Base-by-base conservation (phyloP, 2,797 vertebrate genomes). In the Protosalanx chinensis region DNA sequence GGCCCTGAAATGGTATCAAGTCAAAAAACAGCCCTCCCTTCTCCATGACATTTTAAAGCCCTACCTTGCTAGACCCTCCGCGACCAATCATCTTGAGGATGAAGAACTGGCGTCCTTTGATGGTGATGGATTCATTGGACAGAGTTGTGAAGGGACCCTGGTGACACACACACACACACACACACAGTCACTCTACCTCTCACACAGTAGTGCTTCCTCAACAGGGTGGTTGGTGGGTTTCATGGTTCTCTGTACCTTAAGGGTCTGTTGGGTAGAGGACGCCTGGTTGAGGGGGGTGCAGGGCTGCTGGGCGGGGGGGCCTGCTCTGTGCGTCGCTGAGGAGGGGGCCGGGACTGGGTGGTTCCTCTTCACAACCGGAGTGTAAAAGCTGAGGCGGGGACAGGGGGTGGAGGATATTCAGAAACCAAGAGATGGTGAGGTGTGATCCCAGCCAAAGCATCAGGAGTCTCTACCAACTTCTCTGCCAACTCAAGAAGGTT, bases 11-110 rank as follows among this genome's bases (percentile, higher is more conserved):
- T 16, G 51, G 13, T 27, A 27, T 60, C 12, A 60, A 0, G 20
- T 59, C 10, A 29, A 27, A 27, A 60, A 60, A 7, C 23, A 61
- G 4, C 13, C 23, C 23, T 27, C 6, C 27, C 27, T 5, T 29
- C 23, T 61, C 13, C 12, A 16, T 29, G 1, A 60, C 29, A 23
- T 23, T 10, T 27, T 2, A 27, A 15, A 12, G 3, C 30, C 57
- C 61, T 90, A 98, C 97, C 95, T 98, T 98, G 90, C 97, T 98
- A 3, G 97, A 99, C 69, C 97, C 97, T 76, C 97, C 97, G 37
- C 93, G 94, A 57, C 97, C 97, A 78, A 99, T 97, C 90, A 96
- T 95, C 82, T 97, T 99, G 69, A 99, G 89, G 76, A 99, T 90
- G 71, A 94, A 94, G 88, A 96, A 98, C 77, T 94, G 90, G 79